Percentiles rank a stretch among this genome's conserved stretches.
Evolutionary conservation across 2,113 vertebrate species (phyloP).

Genomic region (Pygoscelis adeliae): DNA sequence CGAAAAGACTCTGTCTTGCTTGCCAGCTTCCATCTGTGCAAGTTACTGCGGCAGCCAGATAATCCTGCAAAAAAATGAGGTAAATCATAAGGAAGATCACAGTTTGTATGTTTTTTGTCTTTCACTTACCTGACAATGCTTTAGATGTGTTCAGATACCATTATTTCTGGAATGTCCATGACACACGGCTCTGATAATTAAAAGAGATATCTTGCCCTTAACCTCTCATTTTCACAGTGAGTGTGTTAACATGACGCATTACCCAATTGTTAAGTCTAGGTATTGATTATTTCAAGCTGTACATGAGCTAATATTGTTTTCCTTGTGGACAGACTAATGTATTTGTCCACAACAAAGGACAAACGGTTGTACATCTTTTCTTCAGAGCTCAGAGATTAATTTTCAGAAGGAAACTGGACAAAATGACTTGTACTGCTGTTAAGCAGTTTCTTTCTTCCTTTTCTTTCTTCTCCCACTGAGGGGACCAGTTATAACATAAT

Average conservation of each 20-base stretch:
- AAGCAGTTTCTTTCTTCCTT: not conserved
- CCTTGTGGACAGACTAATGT: constrained; percentile 3
- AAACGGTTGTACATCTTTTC: constrained; percentile 31
- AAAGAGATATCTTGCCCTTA: constrained; percentile 53
- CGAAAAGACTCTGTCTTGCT: not conserved
- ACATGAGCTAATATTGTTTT: constrained; percentile 54
- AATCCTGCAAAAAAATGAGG: not conserved
- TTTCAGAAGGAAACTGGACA: constrained; percentile 16
- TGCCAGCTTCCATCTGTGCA: not conserved
- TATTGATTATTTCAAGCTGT: constrained; percentile 66
- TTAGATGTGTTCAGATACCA: not conserved
- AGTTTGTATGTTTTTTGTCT: not conserved
- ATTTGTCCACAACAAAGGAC: constrained; percentile 52
- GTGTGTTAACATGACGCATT: constrained; percentile 52
- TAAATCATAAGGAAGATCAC: not conserved
- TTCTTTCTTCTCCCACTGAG: not conserved
- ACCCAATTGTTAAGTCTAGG: constrained; percentile 13
- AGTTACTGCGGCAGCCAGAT: not conserved
- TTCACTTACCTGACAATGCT: not conserved
- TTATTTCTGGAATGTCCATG: constrained; percentile 29
- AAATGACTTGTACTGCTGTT: constrained; percentile 3
- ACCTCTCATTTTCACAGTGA: constrained; percentile 28
- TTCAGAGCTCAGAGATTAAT: constrained; percentile 39
- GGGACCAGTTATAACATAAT: not conserved
- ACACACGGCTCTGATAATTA: constrained; percentile 53